Evolutionary conservation across 2,113 vertebrate species (phyloP).

Genomic region (Anoura caudifer): DNA sequence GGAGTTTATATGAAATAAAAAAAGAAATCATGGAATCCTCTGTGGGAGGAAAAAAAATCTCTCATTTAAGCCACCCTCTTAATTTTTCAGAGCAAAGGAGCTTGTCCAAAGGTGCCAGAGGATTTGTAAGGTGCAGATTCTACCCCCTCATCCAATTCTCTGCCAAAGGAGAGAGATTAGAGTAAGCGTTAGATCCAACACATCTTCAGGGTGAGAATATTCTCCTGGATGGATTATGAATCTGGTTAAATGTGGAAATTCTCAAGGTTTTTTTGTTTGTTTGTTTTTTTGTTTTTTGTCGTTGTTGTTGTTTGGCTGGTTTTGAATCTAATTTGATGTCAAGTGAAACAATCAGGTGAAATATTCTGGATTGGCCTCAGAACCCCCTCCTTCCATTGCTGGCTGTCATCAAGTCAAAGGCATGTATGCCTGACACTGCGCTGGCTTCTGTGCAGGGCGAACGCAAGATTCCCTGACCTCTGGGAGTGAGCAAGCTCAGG

Average conservation of each 20-base stretch:
- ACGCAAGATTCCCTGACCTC: neutral
- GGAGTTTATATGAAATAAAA: neutral
- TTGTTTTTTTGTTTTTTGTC: too few relatives aligned
- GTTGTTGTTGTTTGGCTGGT: neutral
- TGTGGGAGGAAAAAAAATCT: neutral
- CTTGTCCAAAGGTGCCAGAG: neutral
- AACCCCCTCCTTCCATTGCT: neutral
- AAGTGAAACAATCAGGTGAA: constrained; percentile 11
- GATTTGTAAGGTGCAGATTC: neutral
- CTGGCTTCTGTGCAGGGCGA: neutral
- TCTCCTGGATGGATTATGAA: neutral
- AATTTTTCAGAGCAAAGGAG: neutral
- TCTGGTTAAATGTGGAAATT: neutral
- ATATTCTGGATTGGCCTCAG: neutral
- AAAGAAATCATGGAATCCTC: neutral
- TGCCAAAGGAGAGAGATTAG: neutral
- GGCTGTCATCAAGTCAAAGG: neutral
- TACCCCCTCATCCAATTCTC: neutral
- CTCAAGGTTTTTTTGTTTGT: neutral
- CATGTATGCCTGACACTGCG: neutral
- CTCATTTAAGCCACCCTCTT: neutral
- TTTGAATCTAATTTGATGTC: neutral
- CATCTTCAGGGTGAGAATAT: neutral
- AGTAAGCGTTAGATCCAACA: neutral
- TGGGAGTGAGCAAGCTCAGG: neutral